Evolutionary conservation across 2,797 vertebrate species (phyloP).

Genomic region (Masticophis lateralis): DNA sequence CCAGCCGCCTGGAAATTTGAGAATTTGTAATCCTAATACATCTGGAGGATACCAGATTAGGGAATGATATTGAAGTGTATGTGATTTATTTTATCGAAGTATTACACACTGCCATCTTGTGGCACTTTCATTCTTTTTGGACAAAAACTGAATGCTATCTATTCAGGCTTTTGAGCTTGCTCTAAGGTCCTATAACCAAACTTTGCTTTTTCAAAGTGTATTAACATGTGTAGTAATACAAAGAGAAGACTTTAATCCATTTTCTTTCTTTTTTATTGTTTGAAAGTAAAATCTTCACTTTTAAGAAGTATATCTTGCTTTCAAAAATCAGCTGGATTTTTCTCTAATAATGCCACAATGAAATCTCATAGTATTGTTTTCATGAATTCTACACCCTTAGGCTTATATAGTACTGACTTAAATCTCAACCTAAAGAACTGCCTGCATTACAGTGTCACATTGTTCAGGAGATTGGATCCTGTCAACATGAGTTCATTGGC

Average conservation of each 20-base stretch:
- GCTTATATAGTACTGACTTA: background rate
- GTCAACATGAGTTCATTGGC: background rate
- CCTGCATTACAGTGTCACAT: background rate
- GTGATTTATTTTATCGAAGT: background rate
- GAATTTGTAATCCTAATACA: background rate
- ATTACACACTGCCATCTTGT: slow-evolving; percentile 12
- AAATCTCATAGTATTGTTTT: background rate
- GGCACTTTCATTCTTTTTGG: background rate
- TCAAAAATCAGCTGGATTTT: background rate
- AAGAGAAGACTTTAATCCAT: background rate
- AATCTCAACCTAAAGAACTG: background rate
- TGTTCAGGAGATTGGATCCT: background rate
- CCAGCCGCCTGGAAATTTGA: background rate
- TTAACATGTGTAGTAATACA: background rate
- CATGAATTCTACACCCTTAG: background rate
- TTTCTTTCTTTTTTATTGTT: background rate
- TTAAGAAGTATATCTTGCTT: background rate
- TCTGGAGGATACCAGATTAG: background rate
- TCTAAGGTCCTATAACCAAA: background rate
- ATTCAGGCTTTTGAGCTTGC: background rate
- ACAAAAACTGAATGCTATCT: background rate
- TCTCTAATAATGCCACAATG: background rate
- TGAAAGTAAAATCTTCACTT: background rate
- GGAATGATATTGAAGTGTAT: background rate
- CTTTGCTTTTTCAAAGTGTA: background rate